Conservation (phyloP, 2,113 vertebrate species). For the Phalacrocorax carbo region DNA sequence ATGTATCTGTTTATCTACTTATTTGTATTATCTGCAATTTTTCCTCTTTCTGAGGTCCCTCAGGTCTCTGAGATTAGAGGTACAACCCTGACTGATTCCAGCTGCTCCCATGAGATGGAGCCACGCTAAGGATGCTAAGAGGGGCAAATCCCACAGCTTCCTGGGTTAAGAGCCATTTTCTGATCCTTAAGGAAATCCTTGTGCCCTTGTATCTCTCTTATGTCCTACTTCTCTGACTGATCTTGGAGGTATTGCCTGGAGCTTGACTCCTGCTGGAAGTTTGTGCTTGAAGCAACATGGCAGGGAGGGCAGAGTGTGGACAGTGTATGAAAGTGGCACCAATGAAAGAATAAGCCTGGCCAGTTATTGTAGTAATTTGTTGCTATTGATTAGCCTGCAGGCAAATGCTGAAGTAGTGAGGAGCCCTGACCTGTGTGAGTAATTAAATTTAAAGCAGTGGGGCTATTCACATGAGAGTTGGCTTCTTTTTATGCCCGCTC, state of each 20-base stretch:
- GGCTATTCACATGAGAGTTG: not conserved
- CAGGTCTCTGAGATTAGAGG: not conserved
- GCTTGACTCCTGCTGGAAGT: not conserved
- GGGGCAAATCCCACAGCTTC: not conserved
- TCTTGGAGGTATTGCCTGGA: not conserved
- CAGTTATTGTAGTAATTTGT: not conserved
- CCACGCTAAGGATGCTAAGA: not conserved
- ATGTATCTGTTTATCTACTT: not conserved
- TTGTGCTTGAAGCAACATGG: not conserved
- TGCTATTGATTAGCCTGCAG: not conserved
- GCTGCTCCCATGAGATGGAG: not conserved
- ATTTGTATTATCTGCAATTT: not conserved
- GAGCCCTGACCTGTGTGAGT: not conserved
- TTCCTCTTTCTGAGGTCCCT: not conserved
- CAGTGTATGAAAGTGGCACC: not conserved
- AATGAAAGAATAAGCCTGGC: not conserved
- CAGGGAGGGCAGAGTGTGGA: not conserved
- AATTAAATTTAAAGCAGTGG: not conserved
- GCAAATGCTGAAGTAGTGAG: not conserved
- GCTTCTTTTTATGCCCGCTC: not conserved
- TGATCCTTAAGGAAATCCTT: not conserved
- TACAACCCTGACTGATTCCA: not conserved
- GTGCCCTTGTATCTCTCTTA: not conserved
- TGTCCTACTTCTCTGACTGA: not conserved
- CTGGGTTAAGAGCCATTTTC: not conserved